Percentiles rank a stretch among this genome's conserved stretches.
Conservation (phyloP, 1,140 invertebrate genomes). For the Varroa destructor region DNA sequence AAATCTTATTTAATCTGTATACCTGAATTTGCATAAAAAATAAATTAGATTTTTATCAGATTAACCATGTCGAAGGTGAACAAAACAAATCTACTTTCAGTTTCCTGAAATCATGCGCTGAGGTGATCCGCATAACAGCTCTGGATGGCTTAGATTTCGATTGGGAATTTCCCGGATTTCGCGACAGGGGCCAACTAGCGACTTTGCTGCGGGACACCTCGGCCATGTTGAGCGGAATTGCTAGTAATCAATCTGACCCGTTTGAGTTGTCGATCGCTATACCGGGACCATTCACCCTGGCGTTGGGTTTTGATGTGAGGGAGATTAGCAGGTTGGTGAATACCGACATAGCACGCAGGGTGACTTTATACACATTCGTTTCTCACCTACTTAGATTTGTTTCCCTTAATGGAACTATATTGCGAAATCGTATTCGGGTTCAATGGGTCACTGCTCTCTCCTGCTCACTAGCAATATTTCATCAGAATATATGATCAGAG, state of each 20-base stretch:
- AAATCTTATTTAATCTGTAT: too few species aligned
- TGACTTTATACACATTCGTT: too few species aligned
- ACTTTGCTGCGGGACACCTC: neutral
- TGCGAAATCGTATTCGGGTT: too few species aligned
- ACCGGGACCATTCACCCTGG: neutral
- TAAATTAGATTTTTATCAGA: too few species aligned
- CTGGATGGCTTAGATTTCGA: slow-evolving; percentile 17
- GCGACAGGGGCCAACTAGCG: neutral
- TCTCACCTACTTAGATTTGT: too few species aligned
- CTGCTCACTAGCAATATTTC: too few species aligned
- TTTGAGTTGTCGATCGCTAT: slow-evolving; percentile 4
- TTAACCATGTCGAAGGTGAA: too few species aligned
- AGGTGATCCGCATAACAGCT: neutral
- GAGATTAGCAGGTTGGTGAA: neutral
- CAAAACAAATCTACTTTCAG: neutral
- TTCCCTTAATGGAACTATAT: too few species aligned
- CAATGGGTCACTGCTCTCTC: too few species aligned
- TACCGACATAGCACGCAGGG: too few species aligned
- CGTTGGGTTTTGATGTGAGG: neutral
- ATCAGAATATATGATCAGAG: too few species aligned
- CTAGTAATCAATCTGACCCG: neutral
- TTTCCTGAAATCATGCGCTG: neutral
- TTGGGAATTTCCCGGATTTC: slow-evolving; percentile 5
- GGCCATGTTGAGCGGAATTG: neutral
- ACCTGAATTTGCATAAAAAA: too few species aligned